Conservation (phyloP, 2,888 invertebrate genomes). For the Carabus problematicus region DNA sequence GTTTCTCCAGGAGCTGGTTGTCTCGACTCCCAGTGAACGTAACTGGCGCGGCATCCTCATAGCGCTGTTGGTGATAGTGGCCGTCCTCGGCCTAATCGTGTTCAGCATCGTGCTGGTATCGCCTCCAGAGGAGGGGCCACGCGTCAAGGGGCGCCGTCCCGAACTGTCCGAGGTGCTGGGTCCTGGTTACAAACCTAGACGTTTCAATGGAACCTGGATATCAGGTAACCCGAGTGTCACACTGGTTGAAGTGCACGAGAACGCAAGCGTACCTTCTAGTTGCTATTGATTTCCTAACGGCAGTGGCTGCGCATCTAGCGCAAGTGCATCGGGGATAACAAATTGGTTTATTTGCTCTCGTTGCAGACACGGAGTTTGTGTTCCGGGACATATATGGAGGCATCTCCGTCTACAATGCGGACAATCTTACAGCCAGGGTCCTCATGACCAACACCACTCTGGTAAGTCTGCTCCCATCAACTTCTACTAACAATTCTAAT, state of each 20-base stretch:
- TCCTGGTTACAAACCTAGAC: constrained; percentile 59
- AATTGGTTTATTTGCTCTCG: constrained; percentile 10
- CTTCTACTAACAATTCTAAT: too few species aligned
- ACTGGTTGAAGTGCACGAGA: background rate
- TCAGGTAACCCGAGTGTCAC: constrained; percentile 62
- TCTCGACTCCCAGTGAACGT: constrained; percentile 82
- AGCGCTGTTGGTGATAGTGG: constrained; percentile 87
- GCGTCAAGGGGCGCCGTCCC: constrained; percentile 73
- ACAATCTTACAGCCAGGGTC: constrained; percentile 74
- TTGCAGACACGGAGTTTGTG: constrained; percentile 77
- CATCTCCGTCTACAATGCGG: constrained; percentile 79
- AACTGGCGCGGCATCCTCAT: constrained; percentile 96
- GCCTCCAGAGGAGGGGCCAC: constrained; percentile 75
- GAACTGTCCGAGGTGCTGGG: constrained; percentile 72
- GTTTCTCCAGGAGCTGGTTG: constrained; percentile 83
- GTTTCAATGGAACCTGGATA: constrained; percentile 82
- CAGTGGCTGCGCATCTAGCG: background rate
- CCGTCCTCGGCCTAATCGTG: constrained; percentile 87
- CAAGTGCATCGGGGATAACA: background rate
- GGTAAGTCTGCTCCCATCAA: constrained; percentile 66
- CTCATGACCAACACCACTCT: constrained; percentile 84
- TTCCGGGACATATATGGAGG: constrained; percentile 80
- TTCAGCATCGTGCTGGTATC: constrained; percentile 91
- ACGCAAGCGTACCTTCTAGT: background rate
- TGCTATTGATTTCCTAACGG: background rate